Evolutionary conservation across 1,140 invertebrate genomes (phyloP).

Genomic region (Chironomus striatipennis): DNA sequence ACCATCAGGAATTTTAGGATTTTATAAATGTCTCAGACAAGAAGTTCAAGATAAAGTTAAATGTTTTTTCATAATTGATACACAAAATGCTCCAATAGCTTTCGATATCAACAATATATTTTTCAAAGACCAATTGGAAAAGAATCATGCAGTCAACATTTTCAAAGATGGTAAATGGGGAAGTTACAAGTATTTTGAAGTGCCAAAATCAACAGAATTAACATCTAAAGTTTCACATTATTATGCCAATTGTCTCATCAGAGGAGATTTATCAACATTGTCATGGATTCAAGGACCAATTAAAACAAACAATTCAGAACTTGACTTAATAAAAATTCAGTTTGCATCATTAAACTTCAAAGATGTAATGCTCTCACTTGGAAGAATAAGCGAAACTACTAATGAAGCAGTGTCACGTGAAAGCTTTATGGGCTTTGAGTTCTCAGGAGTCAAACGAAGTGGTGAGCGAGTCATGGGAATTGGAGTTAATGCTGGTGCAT

Average conservation of each 20-base stretch:
- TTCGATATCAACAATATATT: neutral
- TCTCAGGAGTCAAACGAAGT: conserved; percentile 42
- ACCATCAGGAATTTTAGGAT: conserved; percentile 2
- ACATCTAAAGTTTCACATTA: neutral
- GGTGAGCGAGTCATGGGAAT: conserved; percentile 65
- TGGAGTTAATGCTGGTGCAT: conserved; percentile 43
- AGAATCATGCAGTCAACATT: conserved; percentile 73
- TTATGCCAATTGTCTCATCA: neutral
- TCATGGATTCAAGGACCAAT: neutral
- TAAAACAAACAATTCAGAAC: neutral
- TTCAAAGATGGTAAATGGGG: conserved; percentile 67
- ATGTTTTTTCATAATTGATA: neutral
- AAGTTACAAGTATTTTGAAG: conserved; percentile 57
- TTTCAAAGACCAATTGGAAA: conserved; percentile 51
- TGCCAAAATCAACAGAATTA: neutral
- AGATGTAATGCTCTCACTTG: neutral
- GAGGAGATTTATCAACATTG: neutral
- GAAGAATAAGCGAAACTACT: conserved; percentile 52
- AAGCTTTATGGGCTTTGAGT: conserved; percentile 47
- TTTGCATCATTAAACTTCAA: neutral
- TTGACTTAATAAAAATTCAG: neutral
- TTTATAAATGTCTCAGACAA: neutral
- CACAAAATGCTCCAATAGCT: neutral
- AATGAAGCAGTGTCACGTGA: conserved; percentile 50
- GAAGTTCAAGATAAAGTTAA: neutral